Percentiles rank a stretch among this genome's conserved stretches.
phyloP scores from a whole-genome alignment of 2,888 invertebrate species.

The Euphydryas editha region DNA sequence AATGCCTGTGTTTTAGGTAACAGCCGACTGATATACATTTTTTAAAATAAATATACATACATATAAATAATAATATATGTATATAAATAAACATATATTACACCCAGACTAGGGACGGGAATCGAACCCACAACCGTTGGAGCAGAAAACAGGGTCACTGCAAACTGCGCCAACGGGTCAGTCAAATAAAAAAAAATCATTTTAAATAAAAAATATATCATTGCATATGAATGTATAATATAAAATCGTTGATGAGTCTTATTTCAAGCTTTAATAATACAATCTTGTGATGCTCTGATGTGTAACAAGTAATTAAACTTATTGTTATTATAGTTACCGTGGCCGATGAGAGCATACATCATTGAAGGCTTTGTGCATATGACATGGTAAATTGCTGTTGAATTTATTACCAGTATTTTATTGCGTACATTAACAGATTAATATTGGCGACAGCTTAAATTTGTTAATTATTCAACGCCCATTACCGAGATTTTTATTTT shows the following conservation, averaged over 20 bases:
- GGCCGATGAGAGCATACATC: constrained; percentile 27
- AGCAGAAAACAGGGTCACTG: too few relatives aligned
- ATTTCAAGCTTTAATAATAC: background rate
- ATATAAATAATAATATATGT: too few relatives aligned
- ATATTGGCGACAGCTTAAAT: constrained; percentile 31
- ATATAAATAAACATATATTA: too few relatives aligned
- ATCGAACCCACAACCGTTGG: too few relatives aligned
- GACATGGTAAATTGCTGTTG: constrained; percentile 35
- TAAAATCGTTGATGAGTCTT: too few relatives aligned
- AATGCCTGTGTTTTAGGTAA: too few relatives aligned
- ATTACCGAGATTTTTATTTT: constrained; percentile 12
- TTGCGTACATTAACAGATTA: constrained; percentile 33
- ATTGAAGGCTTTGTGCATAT: constrained; percentile 34
- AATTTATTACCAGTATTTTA: constrained; percentile 36
- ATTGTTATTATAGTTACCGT: constrained; percentile 20
- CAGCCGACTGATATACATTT: too few relatives aligned
- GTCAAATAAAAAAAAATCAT: too few relatives aligned
- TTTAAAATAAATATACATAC: too few relatives aligned
- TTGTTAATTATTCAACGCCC: constrained; percentile 24
- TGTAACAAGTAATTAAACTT: constrained; percentile 26
- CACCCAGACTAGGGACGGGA: too few relatives aligned
- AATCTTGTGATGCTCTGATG: constrained; percentile 7
- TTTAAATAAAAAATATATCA: too few relatives aligned
- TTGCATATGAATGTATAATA: background rate
- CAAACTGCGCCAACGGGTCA: too few relatives aligned